Conservation (phyloP, 2,113 vertebrate genomes). For the Coregonus clupeaformis region DNA sequence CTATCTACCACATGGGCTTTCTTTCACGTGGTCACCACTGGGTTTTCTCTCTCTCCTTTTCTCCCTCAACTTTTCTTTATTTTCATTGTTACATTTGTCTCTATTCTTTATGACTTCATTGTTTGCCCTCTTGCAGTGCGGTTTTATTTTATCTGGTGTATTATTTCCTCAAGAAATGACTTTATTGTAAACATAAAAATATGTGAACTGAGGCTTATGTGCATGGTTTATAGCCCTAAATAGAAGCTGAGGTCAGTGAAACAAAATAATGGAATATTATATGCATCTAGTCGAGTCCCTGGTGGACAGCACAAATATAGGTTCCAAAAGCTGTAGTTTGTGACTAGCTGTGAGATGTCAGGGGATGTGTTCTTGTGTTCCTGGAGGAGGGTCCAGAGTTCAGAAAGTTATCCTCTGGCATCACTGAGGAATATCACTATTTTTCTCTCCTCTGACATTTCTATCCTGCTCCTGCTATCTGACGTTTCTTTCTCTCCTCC, state of each 20-base stretch:
- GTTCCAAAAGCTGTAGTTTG: too few relatives aligned
- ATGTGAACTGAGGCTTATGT: too few relatives aligned
- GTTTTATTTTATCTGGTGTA: too few relatives aligned
- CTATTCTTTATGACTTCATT: neutral
- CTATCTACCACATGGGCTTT: slow-evolving; percentile 54
- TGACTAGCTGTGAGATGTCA: slow-evolving; percentile 12
- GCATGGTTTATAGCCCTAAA: too few relatives aligned
- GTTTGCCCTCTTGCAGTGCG: neutral
- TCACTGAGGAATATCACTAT: slow-evolving; percentile 36
- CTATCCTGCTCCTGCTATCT: slow-evolving; percentile 40
- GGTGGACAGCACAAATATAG: too few relatives aligned
- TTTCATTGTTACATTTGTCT: slow-evolving; percentile 3
- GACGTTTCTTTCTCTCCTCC: slow-evolving; percentile 3
- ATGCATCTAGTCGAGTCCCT: too few relatives aligned
- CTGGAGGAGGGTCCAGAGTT: neutral
- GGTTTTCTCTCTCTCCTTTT: slow-evolving; percentile 9
- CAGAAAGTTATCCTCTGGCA: slow-evolving; percentile 55
- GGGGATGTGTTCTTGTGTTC: neutral
- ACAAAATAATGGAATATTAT: too few relatives aligned
- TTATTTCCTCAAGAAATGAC: too few relatives aligned
- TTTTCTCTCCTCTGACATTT: slow-evolving; percentile 26
- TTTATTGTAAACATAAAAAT: too few relatives aligned
- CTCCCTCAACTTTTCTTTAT: slow-evolving; percentile 7
- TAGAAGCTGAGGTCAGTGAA: too few relatives aligned
- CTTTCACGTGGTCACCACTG: slow-evolving; percentile 19